Base-by-base conservation (phyloP, 2,797 vertebrate species). In the Silurus lanzhouensis region DNA sequence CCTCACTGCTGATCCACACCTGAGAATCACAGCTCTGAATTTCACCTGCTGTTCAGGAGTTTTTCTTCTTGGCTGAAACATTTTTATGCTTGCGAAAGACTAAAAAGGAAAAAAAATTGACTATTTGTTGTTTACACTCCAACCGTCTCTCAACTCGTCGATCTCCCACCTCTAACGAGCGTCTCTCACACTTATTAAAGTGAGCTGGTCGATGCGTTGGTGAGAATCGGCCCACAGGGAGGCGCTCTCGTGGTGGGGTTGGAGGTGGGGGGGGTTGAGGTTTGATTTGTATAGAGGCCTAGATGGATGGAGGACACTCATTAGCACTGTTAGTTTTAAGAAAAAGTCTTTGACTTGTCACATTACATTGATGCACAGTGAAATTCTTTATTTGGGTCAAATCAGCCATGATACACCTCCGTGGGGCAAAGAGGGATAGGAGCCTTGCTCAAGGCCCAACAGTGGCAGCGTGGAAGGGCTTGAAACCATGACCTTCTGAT, bases 1-100 rank as follows among this genome's bases (percentile, higher is more conserved):
- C 85, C 79, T 82, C 61, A 77, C 81, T n/a, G 80, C 78, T 63
- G 77, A 80, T 87, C 77, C 72, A 25, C 87, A 88, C 83, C 44
- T 68, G 83, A 88, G 85, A 84, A 85, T 83, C 81, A 27, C 84
- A 70, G 66, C 85, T 83, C 81, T 44, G 82, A 66, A 78, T 83
- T 81, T 86, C 84, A 81, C 25, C 68, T 10, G 82, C 79, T 83
- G 77, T 72, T 80, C 80, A 81, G 3, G 38, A 58, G 9, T 8
- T 77, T 60, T 75, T 57, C n/a, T 27, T 75, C 15, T 27, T 25
- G 0, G n/a, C 12, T 57, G 25, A 76, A 76, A 76, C 25, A 57
- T 76, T 57, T 58, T 58, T 17, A 76, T 31, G n/a, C 25, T 19
- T 27, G 52, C 7, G 52, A 57, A 27, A 75, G 20, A 48, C 38